A percentile compares a stretch with the other conserved stretches of the same genome.
Conservation (phyloP, 2,113 vertebrate species). For the Pogonocichla stellata region DNA sequence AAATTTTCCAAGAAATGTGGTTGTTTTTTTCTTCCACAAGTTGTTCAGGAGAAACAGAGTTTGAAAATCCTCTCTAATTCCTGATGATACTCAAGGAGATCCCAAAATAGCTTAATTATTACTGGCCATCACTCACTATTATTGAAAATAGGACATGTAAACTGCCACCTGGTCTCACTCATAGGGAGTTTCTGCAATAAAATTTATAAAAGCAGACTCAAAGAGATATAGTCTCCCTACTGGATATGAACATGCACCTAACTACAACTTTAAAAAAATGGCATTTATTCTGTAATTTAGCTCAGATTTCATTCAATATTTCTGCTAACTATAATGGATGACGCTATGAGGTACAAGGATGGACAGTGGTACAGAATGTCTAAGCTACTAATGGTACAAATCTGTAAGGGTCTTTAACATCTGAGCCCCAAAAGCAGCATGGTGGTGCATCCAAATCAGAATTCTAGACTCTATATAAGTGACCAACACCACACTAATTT, state of each 20-base stretch:
- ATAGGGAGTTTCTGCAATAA: background rate
- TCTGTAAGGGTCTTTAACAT: background rate
- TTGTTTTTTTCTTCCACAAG: background rate
- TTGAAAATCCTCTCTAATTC: background rate
- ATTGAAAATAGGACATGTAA: background rate
- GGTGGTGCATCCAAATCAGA: background rate
- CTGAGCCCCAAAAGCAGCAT: background rate
- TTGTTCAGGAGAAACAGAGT: rapidly evolving
- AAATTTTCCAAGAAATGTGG: background rate
- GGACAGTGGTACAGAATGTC: background rate
- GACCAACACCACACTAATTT: background rate
- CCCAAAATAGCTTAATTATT: background rate
- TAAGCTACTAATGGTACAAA: background rate
- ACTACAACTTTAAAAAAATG: background rate
- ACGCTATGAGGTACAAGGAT: background rate
- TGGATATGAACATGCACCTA: background rate
- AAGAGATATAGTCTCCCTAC: background rate
- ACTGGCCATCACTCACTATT: background rate
- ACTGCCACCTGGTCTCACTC: background rate
- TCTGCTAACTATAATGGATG: background rate
- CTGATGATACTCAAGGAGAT: background rate
- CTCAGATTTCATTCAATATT: background rate
- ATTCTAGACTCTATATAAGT: background rate
- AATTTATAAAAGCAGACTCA: background rate
- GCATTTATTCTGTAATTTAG: background rate